Evolutionary conservation across 1,140 invertebrate genomes (phyloP), one percentile per base, ranked within the genome.

Genomic region (Ceratosolen solmsi): DNA sequence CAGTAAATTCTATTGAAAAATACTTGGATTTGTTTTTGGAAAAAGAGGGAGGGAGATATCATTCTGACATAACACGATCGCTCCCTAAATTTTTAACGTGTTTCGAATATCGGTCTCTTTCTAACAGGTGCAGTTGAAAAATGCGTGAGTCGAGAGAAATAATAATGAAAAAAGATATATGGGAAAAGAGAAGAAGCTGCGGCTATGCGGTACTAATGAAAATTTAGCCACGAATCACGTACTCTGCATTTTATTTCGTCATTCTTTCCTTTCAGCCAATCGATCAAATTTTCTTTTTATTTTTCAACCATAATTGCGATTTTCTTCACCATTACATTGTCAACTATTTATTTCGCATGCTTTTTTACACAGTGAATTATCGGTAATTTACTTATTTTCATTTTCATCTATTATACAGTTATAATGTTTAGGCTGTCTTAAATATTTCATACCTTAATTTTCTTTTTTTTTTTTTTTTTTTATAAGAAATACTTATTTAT

Each of bases 51-150:
- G 68, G 41, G 49, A 17, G 22, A 41, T 54, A 54, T 46, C 41
- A 49, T 7, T 51, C 33, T 27, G 73, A 75, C 36, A 75, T 33
- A 75, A 58, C 27, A 60, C 27, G 27, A 58, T 0, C 15, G 27
- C 9, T 33, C n/a, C 22, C 38, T 74, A 76, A 76, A 76, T 76
- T 56, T 30, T 33, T 17, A 11, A 56, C 30, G 25, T 60, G 38
- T 63, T 46, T 41, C 36, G 56, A 63, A 76, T 76, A 75, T 75
- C 54, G 72, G 72, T 58, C 13, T 30, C 27, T 56, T 75, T 75
- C 51, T 49, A 56, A n/a, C 20, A 41, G 36, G 2, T 41, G 22
- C 17, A 70, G 36, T 41, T 25, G n/a, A 49, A 72, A 72, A 49
- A 33, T 65, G 33, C 63, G 7, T 5, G 0, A 36, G 30, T n/a